Evolutionary conservation across 2,888 invertebrate species (phyloP).

Genomic region (Chorisops tibialis): DNA sequence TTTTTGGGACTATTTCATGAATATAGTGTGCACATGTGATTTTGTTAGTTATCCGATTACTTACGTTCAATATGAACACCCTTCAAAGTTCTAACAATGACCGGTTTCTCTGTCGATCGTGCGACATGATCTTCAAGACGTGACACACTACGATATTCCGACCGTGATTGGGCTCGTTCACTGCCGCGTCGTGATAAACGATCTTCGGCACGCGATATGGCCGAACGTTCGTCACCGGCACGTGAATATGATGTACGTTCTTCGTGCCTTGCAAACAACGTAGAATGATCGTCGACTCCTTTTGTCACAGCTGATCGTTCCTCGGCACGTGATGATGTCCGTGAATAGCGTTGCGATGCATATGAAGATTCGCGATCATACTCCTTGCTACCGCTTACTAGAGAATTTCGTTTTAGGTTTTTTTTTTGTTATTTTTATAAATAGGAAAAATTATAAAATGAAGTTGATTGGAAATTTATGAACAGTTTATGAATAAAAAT

Average conservation of each 20-base stretch:
- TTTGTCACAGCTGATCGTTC: slow-evolving; percentile 34
- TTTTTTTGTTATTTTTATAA: not conserved
- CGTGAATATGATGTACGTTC: slow-evolving; percentile 32
- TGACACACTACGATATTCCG: slow-evolving; percentile 29
- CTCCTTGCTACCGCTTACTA: slow-evolving; percentile 34
- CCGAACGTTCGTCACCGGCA: slow-evolving; percentile 24
- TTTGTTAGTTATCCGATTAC: slow-evolving; percentile 47
- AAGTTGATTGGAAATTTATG: not conserved
- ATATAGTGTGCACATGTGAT: too few species aligned
- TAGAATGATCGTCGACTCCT: slow-evolving; percentile 27
- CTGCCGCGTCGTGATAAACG: slow-evolving; percentile 14
- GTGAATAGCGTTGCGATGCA: slow-evolving; percentile 36
- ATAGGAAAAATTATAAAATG: not conserved
- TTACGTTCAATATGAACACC: slow-evolving; percentile 78
- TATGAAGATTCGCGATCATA: slow-evolving; percentile 44
- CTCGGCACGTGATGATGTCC: slow-evolving; percentile 29
- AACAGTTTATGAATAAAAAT: not conserved
- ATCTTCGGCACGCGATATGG: slow-evolving; percentile 27
- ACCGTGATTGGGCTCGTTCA: slow-evolving; percentile 17
- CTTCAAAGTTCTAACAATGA: slow-evolving; percentile 70
- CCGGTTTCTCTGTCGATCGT: slow-evolving; percentile 61
- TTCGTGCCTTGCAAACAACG: slow-evolving; percentile 33
- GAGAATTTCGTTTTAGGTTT: not conserved
- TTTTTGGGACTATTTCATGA: too few species aligned
- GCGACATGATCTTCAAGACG: slow-evolving; percentile 45